Percentiles rank a stretch among this genome's conserved stretches.
Conservation (phyloP, 2,888 invertebrate genomes). For the Euplexia lucipara region DNA sequence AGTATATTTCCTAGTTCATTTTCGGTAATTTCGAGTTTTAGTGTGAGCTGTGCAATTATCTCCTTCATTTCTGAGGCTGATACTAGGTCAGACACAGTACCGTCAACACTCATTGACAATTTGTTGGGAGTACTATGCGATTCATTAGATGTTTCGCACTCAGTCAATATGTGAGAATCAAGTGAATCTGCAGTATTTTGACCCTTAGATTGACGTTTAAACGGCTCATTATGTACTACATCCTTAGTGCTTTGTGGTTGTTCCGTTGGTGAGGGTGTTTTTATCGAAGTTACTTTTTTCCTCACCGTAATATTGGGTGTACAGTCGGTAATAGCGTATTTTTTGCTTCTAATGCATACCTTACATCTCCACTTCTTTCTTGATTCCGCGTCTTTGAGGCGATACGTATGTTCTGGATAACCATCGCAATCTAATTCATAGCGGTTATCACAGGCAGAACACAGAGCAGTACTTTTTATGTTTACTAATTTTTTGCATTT, state of each 20-base stretch:
- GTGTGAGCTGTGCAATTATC: too few relatives aligned
- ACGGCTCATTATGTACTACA: too few relatives aligned
- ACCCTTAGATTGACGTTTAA: too few relatives aligned
- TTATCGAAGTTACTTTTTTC: slow-evolving; percentile 12
- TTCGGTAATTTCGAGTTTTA: too few relatives aligned
- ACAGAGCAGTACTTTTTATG: slow-evolving; percentile 23
- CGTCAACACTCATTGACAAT: too few relatives aligned
- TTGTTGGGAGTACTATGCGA: slow-evolving; percentile 15
- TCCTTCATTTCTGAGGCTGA: too few relatives aligned
- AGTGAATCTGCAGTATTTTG: slow-evolving; percentile 8
- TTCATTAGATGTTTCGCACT: slow-evolving; percentile 18
- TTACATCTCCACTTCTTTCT: too few relatives aligned
- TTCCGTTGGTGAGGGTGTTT: too few relatives aligned
- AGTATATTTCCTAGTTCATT: too few relatives aligned
- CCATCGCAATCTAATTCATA: slow-evolving; percentile 29
- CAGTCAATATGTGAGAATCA: slow-evolving; percentile 20
- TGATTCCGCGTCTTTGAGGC: slow-evolving; percentile 17
- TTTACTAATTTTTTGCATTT: slow-evolving; percentile 22
- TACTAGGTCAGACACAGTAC: too few relatives aligned
- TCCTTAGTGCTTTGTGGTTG: too few relatives aligned
- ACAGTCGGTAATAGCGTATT: background rate
- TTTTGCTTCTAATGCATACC: too few relatives aligned
- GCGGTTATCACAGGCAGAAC: slow-evolving; percentile 11
- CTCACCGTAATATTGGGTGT: slow-evolving; percentile 20
- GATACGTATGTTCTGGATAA: slow-evolving; percentile 23